These are phyloP conservation scores for Diplodus puntazzo DNA, from an alignment of 2,797 vertebrate genomes.

Conservation along the genomic window DNA sequence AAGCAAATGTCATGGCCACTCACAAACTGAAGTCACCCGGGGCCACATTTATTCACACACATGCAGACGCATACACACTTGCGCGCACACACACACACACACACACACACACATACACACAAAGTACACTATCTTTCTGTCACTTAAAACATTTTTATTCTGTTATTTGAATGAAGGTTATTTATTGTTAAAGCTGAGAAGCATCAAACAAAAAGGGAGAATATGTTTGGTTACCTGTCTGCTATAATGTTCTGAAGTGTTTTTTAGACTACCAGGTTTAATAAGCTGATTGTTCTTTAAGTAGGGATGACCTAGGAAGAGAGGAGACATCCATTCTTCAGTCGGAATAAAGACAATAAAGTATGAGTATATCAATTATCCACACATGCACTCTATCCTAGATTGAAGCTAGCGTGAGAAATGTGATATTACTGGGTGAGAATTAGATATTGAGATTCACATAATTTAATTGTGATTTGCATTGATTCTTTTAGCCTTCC, in stretches of 20 bases:
- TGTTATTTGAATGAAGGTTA: conserved; percentile 32
- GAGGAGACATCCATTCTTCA: not conserved
- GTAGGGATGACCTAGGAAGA: not conserved
- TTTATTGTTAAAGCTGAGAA: conserved; percentile 15
- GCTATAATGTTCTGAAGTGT: not conserved
- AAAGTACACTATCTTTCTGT: conserved; percentile 29
- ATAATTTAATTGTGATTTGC: not conserved
- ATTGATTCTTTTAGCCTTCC: not conserved
- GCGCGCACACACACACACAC: conserved; percentile 21
- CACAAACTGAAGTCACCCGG: conserved; percentile 65
- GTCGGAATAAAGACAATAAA: conserved; percentile 15
- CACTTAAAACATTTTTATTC: conserved; percentile 46
- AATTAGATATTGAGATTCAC: conserved; percentile 1
- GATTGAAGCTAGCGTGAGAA: not conserved
- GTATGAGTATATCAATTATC: conserved; percentile 4
- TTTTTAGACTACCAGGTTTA: not conserved
- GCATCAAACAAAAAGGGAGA: conserved; percentile 35
- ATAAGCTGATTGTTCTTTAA: conserved; percentile 28
- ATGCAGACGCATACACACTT: conserved; percentile 32
- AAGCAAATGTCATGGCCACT: conserved; percentile 77
- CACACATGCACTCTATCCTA: not conserved
- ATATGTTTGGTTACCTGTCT: not conserved
- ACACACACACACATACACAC: conserved; percentile 5
- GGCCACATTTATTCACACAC: conserved; percentile 61
- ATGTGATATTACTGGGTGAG: not conserved